Percentiles rank a stretch among this genome's conserved stretches.
phyloP scores from a whole-genome alignment of 2,888 invertebrate species.

The Catocala nupta region DNA sequence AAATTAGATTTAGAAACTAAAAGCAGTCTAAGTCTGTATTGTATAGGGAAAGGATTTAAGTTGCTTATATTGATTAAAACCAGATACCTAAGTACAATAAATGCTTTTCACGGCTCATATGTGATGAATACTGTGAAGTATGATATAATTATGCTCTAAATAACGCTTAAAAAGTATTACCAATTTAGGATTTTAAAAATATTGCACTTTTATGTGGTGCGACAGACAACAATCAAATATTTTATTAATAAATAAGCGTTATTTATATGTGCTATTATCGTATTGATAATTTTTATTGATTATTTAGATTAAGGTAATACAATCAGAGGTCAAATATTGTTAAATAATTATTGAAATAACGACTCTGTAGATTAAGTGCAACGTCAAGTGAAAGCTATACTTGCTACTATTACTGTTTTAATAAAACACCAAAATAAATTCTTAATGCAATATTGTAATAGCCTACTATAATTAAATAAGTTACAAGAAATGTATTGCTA shows the following conservation, averaged over 20 bases:
- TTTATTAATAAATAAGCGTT: not conserved
- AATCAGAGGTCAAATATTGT: not conserved
- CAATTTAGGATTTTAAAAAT: no score
- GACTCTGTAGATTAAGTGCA: not conserved
- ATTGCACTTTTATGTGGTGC: no score
- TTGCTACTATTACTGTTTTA: constrained; percentile 9
- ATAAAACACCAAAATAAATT: constrained; percentile 15
- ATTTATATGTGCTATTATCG: not conserved
- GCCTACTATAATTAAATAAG: constrained; percentile 11
- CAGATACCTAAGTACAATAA: no score
- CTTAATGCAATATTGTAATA: constrained; percentile 35
- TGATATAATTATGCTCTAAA: no score
- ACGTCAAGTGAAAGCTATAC: not conserved
- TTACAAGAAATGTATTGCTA: constrained; percentile 30
- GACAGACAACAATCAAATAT: not conserved
- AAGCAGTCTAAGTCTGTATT: no score
- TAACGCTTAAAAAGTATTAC: not conserved
- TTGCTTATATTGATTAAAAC: no score
- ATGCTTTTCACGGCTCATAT: no score
- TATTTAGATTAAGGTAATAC: not conserved
- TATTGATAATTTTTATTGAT: constrained; percentile 1
- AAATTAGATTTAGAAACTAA: no score
- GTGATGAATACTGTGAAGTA: no score
- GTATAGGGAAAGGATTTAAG: no score
- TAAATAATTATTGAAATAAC: constrained; percentile 1